phyloP scores from a whole-genome alignment of 2,888 invertebrate species.

The Linyphia triangularis region DNA sequence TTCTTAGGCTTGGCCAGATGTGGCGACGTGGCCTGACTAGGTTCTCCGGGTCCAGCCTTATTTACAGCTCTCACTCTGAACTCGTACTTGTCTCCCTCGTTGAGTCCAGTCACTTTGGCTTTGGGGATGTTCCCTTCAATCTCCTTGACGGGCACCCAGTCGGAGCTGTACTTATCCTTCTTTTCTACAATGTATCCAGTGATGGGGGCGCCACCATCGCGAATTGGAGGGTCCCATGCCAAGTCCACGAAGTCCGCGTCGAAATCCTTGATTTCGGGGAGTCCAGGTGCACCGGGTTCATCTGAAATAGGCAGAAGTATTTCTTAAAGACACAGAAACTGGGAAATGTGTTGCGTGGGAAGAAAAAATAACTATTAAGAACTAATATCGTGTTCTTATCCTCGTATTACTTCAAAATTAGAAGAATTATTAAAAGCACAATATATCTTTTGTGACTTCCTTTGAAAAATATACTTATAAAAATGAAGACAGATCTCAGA shows the following conservation, averaged over 20 bases:
- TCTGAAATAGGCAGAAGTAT: conserved; percentile 81
- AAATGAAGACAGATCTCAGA: no score
- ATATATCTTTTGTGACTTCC: no score
- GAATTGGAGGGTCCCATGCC: conserved; percentile 95
- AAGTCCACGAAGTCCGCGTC: conserved; percentile 97
- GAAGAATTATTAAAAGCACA: no score
- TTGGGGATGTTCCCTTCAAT: conserved; percentile 87
- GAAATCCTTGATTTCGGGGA: conserved; percentile 96
- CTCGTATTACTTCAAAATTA: no score
- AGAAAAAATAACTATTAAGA: no score
- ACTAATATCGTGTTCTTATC: no score
- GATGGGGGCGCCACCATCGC: conserved; percentile 96
- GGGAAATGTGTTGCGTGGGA: no score
- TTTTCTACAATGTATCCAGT: conserved; percentile 94
- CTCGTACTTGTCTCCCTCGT: conserved; percentile 95
- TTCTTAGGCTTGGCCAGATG: conserved; percentile 96
- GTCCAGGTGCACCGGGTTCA: conserved; percentile 94
- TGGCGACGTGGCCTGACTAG: conserved; percentile 91
- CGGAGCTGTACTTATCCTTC: conserved; percentile 95
- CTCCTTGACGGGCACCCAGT: conserved; percentile 85
- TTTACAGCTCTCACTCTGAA: conserved; percentile 95
- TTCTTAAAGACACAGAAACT: no score
- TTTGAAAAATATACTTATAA: no score
- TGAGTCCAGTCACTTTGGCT: conserved; percentile 91
- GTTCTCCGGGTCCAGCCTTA: conserved; percentile 96